phyloP scores from a whole-genome alignment of 2,797 vertebrate species.

The Macropus fuliginosus region DNA sequence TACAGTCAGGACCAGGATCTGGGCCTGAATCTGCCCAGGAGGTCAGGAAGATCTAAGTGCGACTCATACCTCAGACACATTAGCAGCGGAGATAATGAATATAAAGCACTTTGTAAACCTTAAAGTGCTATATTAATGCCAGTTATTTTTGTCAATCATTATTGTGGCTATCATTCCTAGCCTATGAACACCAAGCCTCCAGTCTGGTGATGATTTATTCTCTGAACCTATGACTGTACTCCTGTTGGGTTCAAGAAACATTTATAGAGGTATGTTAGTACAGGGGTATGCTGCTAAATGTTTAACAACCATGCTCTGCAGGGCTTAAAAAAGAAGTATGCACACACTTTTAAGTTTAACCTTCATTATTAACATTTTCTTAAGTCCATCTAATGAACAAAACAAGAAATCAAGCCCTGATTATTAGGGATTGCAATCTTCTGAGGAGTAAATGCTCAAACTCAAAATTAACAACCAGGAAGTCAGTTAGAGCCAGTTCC shows the following conservation, averaged over 20 bases:
- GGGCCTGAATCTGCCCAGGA: neutral
- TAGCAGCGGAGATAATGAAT: neutral
- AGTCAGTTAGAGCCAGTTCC: neutral
- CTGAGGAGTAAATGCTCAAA: neutral
- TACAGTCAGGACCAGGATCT: neutral
- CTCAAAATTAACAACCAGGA: neutral
- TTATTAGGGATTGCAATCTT: neutral
- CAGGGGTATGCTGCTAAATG: neutral
- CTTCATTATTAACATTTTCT: neutral
- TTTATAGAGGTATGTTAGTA: neutral
- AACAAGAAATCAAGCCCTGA: neutral
- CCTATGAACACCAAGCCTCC: neutral
- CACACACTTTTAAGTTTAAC: neutral
- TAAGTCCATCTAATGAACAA: neutral
- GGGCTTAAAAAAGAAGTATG: neutral
- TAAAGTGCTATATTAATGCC: neutral
- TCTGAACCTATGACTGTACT: neutral
- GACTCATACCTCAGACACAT: neutral
- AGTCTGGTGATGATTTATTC: neutral
- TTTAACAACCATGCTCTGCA: neutral
- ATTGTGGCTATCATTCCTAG: neutral
- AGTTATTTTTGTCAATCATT: neutral
- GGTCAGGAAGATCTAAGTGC: neutral
- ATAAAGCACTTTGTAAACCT: neutral
- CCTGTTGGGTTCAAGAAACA: neutral